Base-by-base conservation (phyloP, 2,888 invertebrate genomes). In the Globia sparganii region DNA sequence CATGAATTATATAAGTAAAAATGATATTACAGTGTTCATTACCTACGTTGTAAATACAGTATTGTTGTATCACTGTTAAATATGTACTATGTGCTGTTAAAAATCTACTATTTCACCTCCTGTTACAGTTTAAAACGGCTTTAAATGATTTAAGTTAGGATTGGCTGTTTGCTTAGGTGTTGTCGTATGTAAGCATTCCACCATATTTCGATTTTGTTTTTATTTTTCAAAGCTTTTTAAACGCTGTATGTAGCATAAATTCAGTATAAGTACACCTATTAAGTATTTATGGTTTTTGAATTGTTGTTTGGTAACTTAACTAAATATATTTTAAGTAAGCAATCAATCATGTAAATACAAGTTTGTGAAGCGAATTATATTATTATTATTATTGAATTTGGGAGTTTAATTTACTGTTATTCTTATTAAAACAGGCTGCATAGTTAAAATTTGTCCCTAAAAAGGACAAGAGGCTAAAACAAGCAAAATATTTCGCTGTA, bases 271-370 rank as follows among this genome's bases (percentile, higher is more conserved):
- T 96, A 95, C 95, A 95, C 91, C 91, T 91, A 85, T 89, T 91
- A 92, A 92, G 92, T 93, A 92, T 94, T 94, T 93, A 92, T 93
- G 92, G 88, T 93, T 91, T 93, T 94, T 93, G 92, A 94, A 93
- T 94, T 94, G 94, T 95, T 95, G 92, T 95, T 95, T 93, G 91
- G 91, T 93, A 82, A 83, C 84, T 69, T 88, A 91, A 92, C 93
- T 91, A 91, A 92, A 90, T 92, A 75, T 95, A 94, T 93, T 94
- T 92, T 95, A 96, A 95, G 95, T 94, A 93, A 93, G 91, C 92
- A 91, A 95, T 95, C 92, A 91, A 95, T 95, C 95, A 94, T 96
- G 96, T 96, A 96, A 96, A 96, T 96, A 96, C 94, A 96, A 95
- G 93, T 95, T 95, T 95, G 94, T 95, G 95, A 94, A 94, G 92